Evolutionary conservation across 1,140 invertebrate species (phyloP).

Genomic region (Vanessa tameamea): DNA sequence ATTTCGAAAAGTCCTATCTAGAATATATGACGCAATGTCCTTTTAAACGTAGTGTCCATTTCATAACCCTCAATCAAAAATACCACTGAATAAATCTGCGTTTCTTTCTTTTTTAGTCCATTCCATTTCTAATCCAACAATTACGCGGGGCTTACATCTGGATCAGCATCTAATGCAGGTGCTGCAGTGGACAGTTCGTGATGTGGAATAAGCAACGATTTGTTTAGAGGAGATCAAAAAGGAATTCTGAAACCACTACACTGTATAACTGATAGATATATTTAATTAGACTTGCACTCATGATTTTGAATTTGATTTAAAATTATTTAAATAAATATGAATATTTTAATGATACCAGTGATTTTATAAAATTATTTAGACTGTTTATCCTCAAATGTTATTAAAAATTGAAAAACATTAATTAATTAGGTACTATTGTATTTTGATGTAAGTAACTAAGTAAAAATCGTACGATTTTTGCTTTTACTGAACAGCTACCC

Average conservation of each 20-base stretch:
- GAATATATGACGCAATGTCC: background rate
- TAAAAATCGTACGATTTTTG: background rate
- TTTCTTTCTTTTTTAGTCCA: slow-evolving; percentile 61
- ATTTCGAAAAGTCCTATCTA: background rate
- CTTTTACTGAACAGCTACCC: background rate
- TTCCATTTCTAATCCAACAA: slow-evolving; percentile 63
- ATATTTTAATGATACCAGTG: no score
- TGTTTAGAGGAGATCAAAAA: slow-evolving; percentile 37
- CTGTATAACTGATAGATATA: background rate
- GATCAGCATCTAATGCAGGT: slow-evolving; percentile 62
- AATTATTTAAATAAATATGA: no score
- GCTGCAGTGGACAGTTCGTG: slow-evolving; percentile 60
- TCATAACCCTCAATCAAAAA: slow-evolving; percentile 16
- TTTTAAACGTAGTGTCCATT: slow-evolving; percentile 8
- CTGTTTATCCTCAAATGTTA: background rate
- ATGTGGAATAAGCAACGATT: slow-evolving; percentile 61
- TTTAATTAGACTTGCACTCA: no score
- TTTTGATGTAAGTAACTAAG: background rate
- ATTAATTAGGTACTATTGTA: no score
- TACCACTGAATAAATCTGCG: slow-evolving; percentile 37
- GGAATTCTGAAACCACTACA: background rate
- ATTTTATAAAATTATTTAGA: no score
- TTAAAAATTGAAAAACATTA: background rate
- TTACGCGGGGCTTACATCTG: slow-evolving; percentile 59
- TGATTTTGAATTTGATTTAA: no score